Evolutionary conservation across 30 jellyfish, hydroid and myxozoan genomes (phyloP).

Genomic region (Hydractinia symbiolongicarpus): DNA sequence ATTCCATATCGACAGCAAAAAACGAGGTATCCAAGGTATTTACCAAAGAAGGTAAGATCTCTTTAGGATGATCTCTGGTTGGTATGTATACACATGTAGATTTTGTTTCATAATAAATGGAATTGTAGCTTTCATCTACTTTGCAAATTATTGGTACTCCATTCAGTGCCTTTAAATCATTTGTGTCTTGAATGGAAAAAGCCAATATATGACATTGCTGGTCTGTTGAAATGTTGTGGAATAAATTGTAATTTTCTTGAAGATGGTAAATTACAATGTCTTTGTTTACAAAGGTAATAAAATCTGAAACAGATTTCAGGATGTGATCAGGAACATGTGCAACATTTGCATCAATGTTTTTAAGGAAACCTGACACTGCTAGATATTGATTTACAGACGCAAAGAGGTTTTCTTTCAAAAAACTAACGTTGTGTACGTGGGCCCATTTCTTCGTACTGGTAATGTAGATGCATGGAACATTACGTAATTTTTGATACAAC

Average conservation of each 20-base stretch:
- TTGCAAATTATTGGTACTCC: too few relatives aligned
- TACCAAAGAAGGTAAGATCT: not conserved
- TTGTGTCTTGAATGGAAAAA: too few relatives aligned
- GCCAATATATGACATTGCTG: too few relatives aligned
- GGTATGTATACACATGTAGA: not conserved
- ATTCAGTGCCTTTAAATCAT: too few relatives aligned
- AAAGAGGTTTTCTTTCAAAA: not conserved
- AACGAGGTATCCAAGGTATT: not conserved
- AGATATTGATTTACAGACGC: conserved; percentile 15
- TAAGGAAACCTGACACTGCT: conserved; percentile 17
- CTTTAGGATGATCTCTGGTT: conserved; percentile 4
- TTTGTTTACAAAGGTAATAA: not conserved
- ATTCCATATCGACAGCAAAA: not conserved
- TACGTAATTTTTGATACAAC: conserved; percentile 20
- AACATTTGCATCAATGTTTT: not conserved
- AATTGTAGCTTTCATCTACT: too few relatives aligned
- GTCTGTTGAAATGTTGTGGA: too few relatives aligned
- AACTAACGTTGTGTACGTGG: not conserved
- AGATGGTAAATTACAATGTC: not conserved
- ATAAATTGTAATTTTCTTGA: too few relatives aligned
- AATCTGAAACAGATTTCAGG: not conserved
- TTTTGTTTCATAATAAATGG: too few relatives aligned
- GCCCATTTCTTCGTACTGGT: conserved; percentile 36
- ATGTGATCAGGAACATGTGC: conserved; percentile 43
- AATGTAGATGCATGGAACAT: conserved; percentile 21